Evolutionary conservation across 2,113 vertebrate genomes (phyloP).

Genomic region (Sylvia atricapilla): DNA sequence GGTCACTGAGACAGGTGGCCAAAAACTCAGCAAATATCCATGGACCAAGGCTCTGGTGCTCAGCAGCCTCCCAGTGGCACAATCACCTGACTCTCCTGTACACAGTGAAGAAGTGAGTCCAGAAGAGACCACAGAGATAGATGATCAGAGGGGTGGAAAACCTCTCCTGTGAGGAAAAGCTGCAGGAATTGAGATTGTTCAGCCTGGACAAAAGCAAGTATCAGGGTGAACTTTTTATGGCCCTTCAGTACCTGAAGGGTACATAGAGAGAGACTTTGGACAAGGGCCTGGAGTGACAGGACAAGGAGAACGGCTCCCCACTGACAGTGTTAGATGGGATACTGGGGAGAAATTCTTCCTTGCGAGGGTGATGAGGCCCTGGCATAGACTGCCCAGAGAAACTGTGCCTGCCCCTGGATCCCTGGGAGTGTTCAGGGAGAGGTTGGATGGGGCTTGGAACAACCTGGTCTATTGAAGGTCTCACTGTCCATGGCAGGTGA

Average conservation of each 20-base stretch:
- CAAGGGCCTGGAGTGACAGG: neutral
- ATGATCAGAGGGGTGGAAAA: neutral
- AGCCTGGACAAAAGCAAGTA: neutral
- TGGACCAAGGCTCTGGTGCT: rapidly evolving
- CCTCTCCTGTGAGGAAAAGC: neutral
- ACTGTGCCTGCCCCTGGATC: neutral
- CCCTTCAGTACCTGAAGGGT: neutral
- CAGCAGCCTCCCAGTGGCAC: neutral
- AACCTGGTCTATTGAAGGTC: neutral
- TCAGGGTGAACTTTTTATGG: neutral
- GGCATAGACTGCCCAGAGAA: neutral
- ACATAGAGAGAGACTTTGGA: neutral
- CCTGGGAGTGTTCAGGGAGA: neutral
- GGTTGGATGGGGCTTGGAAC: neutral
- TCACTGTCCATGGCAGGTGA: neutral
- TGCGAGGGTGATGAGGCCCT: rapidly evolving
- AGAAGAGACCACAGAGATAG: neutral
- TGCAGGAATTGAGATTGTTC: neutral
- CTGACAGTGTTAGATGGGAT: neutral
- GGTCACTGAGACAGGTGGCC: neutral
- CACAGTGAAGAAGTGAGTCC: rapidly evolving
- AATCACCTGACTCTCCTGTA: neutral
- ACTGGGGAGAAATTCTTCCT: neutral
- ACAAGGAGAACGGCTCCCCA: neutral
- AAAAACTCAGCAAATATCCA: neutral